These are phyloP conservation scores for Eclectus roratus DNA, from an alignment of 2,113 vertebrate genomes.

Conservation along the genomic window DNA sequence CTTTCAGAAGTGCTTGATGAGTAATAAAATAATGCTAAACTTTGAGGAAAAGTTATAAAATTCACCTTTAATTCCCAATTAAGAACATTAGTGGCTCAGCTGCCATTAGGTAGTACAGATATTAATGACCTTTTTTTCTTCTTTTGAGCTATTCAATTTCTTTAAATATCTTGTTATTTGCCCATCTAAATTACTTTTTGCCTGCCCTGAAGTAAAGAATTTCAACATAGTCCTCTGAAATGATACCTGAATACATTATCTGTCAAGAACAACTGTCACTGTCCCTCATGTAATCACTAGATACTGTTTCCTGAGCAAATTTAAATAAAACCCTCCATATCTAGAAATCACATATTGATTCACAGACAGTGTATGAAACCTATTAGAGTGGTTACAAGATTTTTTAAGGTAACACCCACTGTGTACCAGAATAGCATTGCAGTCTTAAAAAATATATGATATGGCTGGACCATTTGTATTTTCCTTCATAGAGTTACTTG, in stretches of 20 bases:
- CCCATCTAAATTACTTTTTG: background rate
- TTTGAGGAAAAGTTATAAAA: slow-evolving; percentile 39
- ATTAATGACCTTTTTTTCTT: background rate
- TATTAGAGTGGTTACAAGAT: background rate
- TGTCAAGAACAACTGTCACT: background rate
- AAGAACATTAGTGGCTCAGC: background rate
- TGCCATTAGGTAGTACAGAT: background rate
- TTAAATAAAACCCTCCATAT: background rate
- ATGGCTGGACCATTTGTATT: background rate
- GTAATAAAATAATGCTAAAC: slow-evolving; percentile 18
- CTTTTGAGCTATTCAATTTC: background rate
- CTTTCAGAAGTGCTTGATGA: background rate
- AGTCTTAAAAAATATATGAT: background rate
- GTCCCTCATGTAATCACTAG: background rate
- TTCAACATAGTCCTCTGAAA: background rate
- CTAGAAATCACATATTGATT: background rate
- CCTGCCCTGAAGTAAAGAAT: background rate
- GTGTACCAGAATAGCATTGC: background rate
- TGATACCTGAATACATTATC: background rate
- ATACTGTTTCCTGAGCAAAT: background rate
- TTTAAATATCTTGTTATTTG: slow-evolving; percentile 3
- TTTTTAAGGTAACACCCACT: background rate
- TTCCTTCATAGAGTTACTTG: fast-evolving
- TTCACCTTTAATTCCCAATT: slow-evolving; percentile 28
- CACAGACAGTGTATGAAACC: background rate